Evolutionary conservation across 2,888 invertebrate species (phyloP), one percentile per base, ranked within the genome.

Genomic region (Microchrysa polita): DNA sequence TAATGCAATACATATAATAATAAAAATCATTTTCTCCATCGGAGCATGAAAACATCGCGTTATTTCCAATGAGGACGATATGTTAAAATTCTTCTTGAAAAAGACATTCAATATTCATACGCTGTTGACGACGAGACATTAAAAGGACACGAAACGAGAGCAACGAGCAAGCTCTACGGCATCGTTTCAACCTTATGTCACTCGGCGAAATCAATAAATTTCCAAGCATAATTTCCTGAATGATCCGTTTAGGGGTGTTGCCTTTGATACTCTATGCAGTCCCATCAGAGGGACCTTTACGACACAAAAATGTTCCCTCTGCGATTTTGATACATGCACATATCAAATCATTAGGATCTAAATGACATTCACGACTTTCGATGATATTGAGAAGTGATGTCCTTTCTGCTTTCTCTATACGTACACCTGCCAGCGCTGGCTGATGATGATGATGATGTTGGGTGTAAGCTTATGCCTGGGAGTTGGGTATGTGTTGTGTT

Each of bases 341-440:
- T 84, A 83, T 83, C 83, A 84, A 81, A 83, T 82, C 84, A 83
- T 83, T 83, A 83, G 81, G 83, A 83, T 83, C 83, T 83, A 83
- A 83, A 83, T 83, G 83, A 82, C 82, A 82, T 81, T 53, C 34
- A 71, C 42, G 55, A 42, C 23, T 34, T 57, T 71, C 57, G 16
- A 2, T 5, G 57, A 44, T 65, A 44, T 44, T 65, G 65, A 48
- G n/a, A 67, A 52, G 67, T 18, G 5, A 53, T 53, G 27, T 20
- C 55, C 53, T 53, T 34, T 23, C n/a, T n/a, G 53, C 52, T n/a
- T n/a, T n/a, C n/a, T n/a, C n/a, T n/a, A n/a, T 59, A 14, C 23
- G 14, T 22, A 16, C 7, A 12, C 60, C 12, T 60, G 10, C 34
- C 60, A 5, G 20, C 5, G 20, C 1, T 7, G 12, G 60, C 5